Base-by-base conservation (phyloP, 92 coral and sea anemone species). In the Palythoa grandis region DNA sequence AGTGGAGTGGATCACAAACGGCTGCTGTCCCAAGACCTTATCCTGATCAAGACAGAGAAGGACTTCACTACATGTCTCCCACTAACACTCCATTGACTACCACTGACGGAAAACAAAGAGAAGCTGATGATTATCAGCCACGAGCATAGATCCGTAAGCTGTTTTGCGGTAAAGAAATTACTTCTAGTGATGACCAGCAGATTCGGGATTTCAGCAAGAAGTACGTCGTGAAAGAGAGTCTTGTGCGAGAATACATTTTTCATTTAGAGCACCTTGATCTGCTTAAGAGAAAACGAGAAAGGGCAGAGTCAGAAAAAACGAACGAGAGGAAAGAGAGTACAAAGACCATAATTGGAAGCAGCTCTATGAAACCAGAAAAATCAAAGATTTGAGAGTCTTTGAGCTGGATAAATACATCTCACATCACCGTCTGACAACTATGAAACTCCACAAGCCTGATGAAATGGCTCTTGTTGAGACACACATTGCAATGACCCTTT, bases 61-160 rank as follows among this genome's bases (percentile, higher is more conserved):
- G 90, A 71, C 73, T 39, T 76, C 90, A 90, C 78, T 90, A 90
- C 86, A 52, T 79, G 82, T 23, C 78, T 23, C 87, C 89, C 74
- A 73, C 87, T 54, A 85, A 88, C 22, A 88, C 92, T 16, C 90
- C 94, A 53, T 29, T 79, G 20, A 65, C 23, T 57, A 71, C 47
- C 60, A 52, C 71, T 82, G 74, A 86, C 38, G 86, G 86, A 73
- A 77, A 78, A 23, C 35, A 13, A 23, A 83, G 75, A 16, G 85
- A 63, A 16, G 63, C 86, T 53, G 94, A 91, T 82, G 92, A 91
- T 78, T 92, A 20, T 58, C 91, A 86, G 52, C 95, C 92, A 38
- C 84, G 85, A 77, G 95, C 93, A 61, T 56, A 39, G 56, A 72
- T 73, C 79, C 72, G 61, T 52, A 58, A 72, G 15, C 78, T 85